A percentile compares a stretch with the other conserved stretches of the same genome.
Conservation (phyloP, 2,113 vertebrate genomes). For the Ictalurus punctatus region DNA sequence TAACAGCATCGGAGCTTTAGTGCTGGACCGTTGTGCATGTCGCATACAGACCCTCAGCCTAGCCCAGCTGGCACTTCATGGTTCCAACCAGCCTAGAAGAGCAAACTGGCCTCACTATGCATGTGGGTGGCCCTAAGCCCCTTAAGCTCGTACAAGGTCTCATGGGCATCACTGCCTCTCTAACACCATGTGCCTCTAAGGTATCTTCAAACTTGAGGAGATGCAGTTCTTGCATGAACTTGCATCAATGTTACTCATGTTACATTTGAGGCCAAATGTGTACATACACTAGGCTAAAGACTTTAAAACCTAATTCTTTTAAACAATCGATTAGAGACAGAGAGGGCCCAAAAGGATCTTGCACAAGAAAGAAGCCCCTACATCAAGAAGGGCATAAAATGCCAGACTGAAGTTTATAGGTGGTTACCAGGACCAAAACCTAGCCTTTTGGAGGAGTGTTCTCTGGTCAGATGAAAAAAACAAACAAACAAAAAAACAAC, state of each 20-base stretch:
- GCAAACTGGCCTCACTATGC: slow-evolving; percentile 33
- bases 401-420: not conserved
- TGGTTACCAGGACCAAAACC: not conserved
- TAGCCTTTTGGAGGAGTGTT: not conserved
- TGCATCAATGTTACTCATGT: slow-evolving; percentile 20
- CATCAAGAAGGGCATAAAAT: not conserved
- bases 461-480: not conserved
- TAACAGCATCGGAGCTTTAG: slow-evolving; percentile 67
- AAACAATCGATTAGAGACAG: not conserved
- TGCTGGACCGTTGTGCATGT: slow-evolving; percentile 67
- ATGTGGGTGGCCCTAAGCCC: slow-evolving; percentile 41
- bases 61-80: slow-evolving; percentile 68
- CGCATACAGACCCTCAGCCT: slow-evolving; percentile 72
- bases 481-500: not conserved
- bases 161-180: slow-evolving; percentile 31
- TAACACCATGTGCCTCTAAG: slow-evolving; percentile 19
- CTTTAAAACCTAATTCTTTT: not conserved
- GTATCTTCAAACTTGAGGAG: slow-evolving; percentile 40
- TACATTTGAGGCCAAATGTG: not conserved
- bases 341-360: not conserved
- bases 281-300: not conserved
- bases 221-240: slow-evolving; percentile 21
- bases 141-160: slow-evolving; percentile 47
- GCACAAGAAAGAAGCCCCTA: not conserved
- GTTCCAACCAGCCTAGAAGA: slow-evolving; percentile 44